Percentiles rank a stretch among this genome's conserved stretches.
These are phyloP conservation scores for Sitophilus oryzae DNA, from an alignment of 1,140 invertebrate genomes.

Conservation along the genomic window DNA sequence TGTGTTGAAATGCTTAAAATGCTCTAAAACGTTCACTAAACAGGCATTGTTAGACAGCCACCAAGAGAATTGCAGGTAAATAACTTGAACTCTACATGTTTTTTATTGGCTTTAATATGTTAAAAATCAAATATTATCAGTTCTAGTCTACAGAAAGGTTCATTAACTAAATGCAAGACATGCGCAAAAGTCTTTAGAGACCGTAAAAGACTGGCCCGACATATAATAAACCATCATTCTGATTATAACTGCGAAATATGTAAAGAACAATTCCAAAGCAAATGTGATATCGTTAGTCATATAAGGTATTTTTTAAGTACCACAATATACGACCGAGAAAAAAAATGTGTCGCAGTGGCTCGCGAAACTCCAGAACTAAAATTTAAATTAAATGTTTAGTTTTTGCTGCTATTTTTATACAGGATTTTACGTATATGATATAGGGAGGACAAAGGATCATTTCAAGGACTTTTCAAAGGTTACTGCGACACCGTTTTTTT, in stretches of 20 bases:
- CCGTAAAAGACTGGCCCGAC: constrained; percentile 51
- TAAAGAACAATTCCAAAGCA: constrained; percentile 48
- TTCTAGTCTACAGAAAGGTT: constrained; percentile 47
- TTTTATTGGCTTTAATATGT: neutral
- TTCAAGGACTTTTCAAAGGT: no score
- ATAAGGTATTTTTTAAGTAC: constrained; percentile 40
- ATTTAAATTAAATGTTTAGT: no score
- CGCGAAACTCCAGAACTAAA: no score
- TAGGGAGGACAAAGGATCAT: no score
- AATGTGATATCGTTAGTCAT: constrained; percentile 55
- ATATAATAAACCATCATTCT: constrained; percentile 53
- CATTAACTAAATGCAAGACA: constrained; percentile 50
- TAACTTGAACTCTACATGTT: neutral
- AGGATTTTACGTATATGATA: no score
- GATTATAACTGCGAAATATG: constrained; percentile 53
- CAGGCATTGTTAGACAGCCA: constrained; percentile 50
- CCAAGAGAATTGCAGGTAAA: constrained; percentile 48
- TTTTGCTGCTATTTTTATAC: no score
- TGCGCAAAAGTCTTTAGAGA: constrained; percentile 56
- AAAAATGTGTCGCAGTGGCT: no score
- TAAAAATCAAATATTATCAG: constrained; percentile 13
- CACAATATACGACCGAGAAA: no score
- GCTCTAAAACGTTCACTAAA: constrained; percentile 52
- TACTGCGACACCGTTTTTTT: no score
- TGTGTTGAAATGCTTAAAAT: constrained; percentile 51